Percentiles rank a stretch among this genome's conserved stretches.
Conservation (phyloP, 2,113 vertebrate genomes). For the Dasyornis broadbenti region DNA sequence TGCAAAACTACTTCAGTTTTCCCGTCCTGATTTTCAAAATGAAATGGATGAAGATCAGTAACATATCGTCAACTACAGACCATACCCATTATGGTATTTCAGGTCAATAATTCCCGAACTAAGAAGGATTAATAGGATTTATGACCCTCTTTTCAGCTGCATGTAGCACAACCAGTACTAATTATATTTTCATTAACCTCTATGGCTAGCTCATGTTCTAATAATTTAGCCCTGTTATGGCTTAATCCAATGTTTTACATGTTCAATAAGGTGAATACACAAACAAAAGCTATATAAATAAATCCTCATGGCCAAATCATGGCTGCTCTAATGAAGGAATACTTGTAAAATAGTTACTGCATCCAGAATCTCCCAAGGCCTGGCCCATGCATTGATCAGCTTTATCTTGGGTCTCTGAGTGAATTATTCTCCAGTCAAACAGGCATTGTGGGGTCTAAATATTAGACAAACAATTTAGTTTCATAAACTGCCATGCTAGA, state of each 20-base stretch:
- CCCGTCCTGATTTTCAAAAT: not conserved
- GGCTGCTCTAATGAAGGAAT: not conserved
- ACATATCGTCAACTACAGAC: not conserved
- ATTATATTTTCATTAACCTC: conserved; percentile 78
- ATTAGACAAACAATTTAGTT: not conserved
- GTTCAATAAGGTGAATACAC: conserved; percentile 63
- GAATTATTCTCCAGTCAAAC: not conserved
- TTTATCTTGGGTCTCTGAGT: not conserved
- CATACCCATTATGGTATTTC: conserved; percentile 53
- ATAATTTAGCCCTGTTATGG: conserved; percentile 66
- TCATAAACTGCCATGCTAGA: not conserved
- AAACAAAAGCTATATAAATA: conserved; percentile 55
- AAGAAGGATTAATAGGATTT: conserved; percentile 72
- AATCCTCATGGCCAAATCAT: not conserved
- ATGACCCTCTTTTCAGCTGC: conserved; percentile 61
- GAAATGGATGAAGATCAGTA: not conserved
- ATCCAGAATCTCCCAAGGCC: not conserved
- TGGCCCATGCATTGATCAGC: not conserved
- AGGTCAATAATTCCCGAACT: conserved; percentile 72
- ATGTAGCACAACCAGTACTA: conserved; percentile 65
- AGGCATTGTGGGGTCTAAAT: not conserved
- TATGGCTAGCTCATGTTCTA: conserved; percentile 61
- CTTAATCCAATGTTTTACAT: conserved; percentile 63
- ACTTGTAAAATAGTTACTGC: not conserved
- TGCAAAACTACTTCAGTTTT: not conserved